These are phyloP conservation scores for Noctua comes DNA, from an alignment of 2,888 invertebrate species.

Conservation along the genomic window DNA sequence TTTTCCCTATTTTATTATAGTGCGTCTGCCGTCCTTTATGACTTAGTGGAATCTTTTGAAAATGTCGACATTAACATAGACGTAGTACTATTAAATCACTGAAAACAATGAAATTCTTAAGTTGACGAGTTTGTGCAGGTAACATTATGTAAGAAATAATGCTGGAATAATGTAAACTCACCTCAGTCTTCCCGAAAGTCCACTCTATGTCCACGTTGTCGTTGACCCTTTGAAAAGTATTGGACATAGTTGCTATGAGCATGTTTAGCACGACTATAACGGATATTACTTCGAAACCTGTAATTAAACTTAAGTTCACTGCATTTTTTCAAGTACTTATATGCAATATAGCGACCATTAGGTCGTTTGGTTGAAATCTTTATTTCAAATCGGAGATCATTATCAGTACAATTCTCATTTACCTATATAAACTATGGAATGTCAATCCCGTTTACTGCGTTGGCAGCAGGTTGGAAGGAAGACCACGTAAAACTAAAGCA, in stretches of 20 bases:
- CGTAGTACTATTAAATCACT: constrained; percentile 5
- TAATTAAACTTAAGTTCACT: constrained; percentile 64
- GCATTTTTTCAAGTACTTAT: background rate
- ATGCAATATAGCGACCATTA: background rate
- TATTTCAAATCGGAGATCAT: background rate
- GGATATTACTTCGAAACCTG: constrained; percentile 92
- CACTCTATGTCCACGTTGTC: constrained; percentile 93
- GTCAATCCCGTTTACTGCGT: background rate
- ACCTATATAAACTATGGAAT: background rate
- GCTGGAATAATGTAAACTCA: constrained; percentile 54
- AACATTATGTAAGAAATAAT: constrained; percentile 7
- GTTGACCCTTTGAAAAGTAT: constrained; percentile 93
- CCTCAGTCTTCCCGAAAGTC: constrained; percentile 93
- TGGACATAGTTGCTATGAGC: constrained; percentile 95
- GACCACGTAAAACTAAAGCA: too few species aligned
- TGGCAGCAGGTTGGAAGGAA: too few species aligned
- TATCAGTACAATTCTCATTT: background rate
- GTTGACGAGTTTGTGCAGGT: constrained; percentile 3
- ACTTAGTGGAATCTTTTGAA: constrained; percentile 24
- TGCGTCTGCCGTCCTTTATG: constrained; percentile 18
- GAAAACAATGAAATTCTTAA: constrained; percentile 16
- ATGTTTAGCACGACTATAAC: constrained; percentile 94
- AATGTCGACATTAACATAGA: constrained; percentile 21
- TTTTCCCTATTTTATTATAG: constrained; percentile 15
- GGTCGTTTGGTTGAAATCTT: background rate